phyloP scores from a whole-genome alignment of 2,888 invertebrate genomes.

The Cerastis rubricosa region DNA sequence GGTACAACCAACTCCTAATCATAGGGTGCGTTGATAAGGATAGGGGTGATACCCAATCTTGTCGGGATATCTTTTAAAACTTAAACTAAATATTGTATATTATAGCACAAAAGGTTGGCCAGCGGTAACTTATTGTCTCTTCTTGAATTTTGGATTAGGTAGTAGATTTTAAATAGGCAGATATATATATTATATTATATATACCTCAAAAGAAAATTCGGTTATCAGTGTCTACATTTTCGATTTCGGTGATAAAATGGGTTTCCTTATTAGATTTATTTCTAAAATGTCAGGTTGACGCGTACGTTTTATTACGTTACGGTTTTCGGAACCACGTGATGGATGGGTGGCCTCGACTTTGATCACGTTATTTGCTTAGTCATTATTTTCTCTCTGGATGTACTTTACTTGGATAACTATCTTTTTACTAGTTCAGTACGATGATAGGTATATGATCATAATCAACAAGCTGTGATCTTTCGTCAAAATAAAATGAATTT shows the following conservation, averaged over 20 bases:
- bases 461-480: neutral
- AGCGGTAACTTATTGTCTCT: neutral
- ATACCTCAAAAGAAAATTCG: neutral
- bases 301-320: conserved; percentile 36
- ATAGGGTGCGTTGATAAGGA: neutral
- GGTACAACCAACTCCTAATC: no score
- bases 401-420: neutral
- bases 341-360: conserved; percentile 21
- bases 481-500: neutral
- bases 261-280: conserved; percentile 42
- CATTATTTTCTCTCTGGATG: conserved; percentile 2
- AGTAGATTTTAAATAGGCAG: no score
- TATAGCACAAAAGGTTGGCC: neutral
- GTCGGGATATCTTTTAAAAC: neutral
- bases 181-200: no score
- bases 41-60: neutral
- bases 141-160: neutral
- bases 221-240: neutral
- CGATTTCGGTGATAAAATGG: neutral
- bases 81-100: neutral
- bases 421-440: neutral
- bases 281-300: conserved; percentile 14
- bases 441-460: neutral
- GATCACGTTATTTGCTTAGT: conserved; percentile 8
- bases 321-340: conserved; percentile 29